Percentiles rank a stretch among this genome's conserved stretches.
Evolutionary conservation across 2,888 invertebrate genomes (phyloP).

Genomic region (Lithophane ornitopus): DNA sequence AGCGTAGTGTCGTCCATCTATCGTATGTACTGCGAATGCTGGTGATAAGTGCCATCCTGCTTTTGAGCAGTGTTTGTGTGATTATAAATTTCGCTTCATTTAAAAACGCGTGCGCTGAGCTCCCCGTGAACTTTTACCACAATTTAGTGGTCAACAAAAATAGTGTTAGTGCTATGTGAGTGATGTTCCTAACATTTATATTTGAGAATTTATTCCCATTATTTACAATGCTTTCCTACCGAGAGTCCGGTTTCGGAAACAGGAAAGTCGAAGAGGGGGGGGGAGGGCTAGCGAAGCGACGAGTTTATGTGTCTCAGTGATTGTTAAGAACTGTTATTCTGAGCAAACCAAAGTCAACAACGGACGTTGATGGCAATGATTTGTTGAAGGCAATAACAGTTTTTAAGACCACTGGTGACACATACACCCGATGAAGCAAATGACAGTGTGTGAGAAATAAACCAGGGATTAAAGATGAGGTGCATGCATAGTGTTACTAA

Average conservation of each 20-base stretch:
- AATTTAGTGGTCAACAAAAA: conserved; percentile 79
- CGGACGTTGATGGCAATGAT: conserved; percentile 45
- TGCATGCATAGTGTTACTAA: conserved; percentile 66
- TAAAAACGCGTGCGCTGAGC: conserved; percentile 85
- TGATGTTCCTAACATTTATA: conserved; percentile 90
- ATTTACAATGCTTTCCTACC: conserved; percentile 84
- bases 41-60: conserved; percentile 85
- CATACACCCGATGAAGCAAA: conserved; percentile 68
- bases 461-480: conserved; percentile 63
- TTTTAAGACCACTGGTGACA: conserved; percentile 47
- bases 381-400: conserved; percentile 40
- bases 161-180: conserved; percentile 89
- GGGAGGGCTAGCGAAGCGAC: conserved; percentile 82
- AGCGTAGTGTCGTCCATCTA: conserved; percentile 80
- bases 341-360: conserved; percentile 36
- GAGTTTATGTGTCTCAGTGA: conserved; percentile 64
- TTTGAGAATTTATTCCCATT: conserved; percentile 87
- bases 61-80: conserved; percentile 89
- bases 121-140: conserved; percentile 74
- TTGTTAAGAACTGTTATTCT: conserved; percentile 41
- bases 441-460: conserved; percentile 65
- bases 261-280: conserved; percentile 87
- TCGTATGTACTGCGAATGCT: conserved; percentile 85
- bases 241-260: conserved; percentile 89
- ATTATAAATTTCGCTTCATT: conserved; percentile 80